A percentile compares a stretch with the other conserved stretches of the same genome.
Conservation (phyloP, 1,140 invertebrate genomes). For the Pygmarrhopalites habei region DNA sequence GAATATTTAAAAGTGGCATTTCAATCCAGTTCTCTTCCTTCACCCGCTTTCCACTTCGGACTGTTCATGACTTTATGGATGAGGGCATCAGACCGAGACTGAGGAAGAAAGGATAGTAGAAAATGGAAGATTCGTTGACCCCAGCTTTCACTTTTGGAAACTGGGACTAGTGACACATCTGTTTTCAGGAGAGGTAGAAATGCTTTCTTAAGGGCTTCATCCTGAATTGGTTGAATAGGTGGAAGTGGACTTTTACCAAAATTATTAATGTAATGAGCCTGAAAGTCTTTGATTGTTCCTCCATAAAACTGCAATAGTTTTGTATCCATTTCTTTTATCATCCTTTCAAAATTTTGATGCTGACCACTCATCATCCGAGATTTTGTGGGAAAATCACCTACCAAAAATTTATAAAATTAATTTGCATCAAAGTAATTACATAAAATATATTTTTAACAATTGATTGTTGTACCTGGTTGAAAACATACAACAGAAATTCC, state of each 20-base stretch:
- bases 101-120: slow-evolving; percentile 6
- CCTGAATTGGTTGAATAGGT: not conserved
- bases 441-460: not conserved
- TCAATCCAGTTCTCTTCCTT: no score
- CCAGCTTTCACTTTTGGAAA: slow-evolving; percentile 13
- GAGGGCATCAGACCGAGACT: not conserved
- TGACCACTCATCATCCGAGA: slow-evolving; percentile 21
- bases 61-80: not conserved
- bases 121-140: slow-evolving; percentile 9
- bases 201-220: not conserved
- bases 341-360: slow-evolving; percentile 16
- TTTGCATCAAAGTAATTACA: not conserved
- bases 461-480: slow-evolving; percentile 56
- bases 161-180: slow-evolving; percentile 1
- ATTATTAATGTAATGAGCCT: not conserved
- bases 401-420: not conserved
- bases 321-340: slow-evolving; percentile 14
- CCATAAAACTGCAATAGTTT: slow-evolving; percentile 29
- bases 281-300: slow-evolving; percentile 18
- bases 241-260: slow-evolving; percentile 6
- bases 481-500: slow-evolving; percentile 65
- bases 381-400: slow-evolving; percentile 22
- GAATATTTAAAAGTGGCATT: no score
- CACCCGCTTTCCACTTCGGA: slow-evolving; percentile 11
- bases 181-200: slow-evolving; percentile 23